phyloP scores from a whole-genome alignment of 2,113 vertebrate genomes.

The Thamnaconus septentrionalis region DNA sequence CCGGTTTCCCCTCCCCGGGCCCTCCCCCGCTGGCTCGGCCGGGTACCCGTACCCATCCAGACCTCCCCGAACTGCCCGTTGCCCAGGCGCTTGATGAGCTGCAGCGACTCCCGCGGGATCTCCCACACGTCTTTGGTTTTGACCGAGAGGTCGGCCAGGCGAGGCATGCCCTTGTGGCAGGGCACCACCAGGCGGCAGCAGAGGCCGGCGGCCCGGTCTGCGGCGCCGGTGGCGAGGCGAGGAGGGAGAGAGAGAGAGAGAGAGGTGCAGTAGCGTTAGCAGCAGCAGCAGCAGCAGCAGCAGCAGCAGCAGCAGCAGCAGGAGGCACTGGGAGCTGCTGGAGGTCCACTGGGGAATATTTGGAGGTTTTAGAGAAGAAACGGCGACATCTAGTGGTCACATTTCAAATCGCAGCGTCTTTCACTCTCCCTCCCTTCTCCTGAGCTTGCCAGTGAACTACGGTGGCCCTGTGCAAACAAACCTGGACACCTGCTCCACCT shows the following conservation, averaged over 20 bases:
- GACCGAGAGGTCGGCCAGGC: slow-evolving; percentile 96
- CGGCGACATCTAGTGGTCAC: too few species aligned
- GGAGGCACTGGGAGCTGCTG: too few species aligned
- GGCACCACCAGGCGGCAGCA: slow-evolving; percentile 97
- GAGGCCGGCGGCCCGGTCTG: slow-evolving; percentile 97
- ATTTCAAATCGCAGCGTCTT: too few species aligned
- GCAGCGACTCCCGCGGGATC: slow-evolving; percentile 95
- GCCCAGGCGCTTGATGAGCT: slow-evolving; percentile 97
- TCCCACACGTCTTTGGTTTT: slow-evolving; percentile 99
- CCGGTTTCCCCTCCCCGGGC: slow-evolving; percentile 58
- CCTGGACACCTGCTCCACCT: too few species aligned
- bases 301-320: too few species aligned
- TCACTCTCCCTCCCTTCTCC: too few species aligned
- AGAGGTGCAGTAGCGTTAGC: background rate
- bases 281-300: background rate
- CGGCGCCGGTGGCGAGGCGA: slow-evolving; percentile 16
- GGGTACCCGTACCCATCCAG: slow-evolving; percentile 93
- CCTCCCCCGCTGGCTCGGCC: slow-evolving; percentile 59
- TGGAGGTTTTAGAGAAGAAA: too few species aligned
- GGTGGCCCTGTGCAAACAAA: too few species aligned
- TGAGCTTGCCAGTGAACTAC: too few species aligned
- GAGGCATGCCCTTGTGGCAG: slow-evolving; percentile 98
- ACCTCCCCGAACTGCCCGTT: slow-evolving; percentile 99
- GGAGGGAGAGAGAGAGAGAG: background rate
- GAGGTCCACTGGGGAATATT: too few species aligned